A percentile compares a stretch with the other conserved stretches of the same genome.
Evolutionary conservation across 2,113 vertebrate species (phyloP).

Genomic region (Calyptomena viridis): DNA sequence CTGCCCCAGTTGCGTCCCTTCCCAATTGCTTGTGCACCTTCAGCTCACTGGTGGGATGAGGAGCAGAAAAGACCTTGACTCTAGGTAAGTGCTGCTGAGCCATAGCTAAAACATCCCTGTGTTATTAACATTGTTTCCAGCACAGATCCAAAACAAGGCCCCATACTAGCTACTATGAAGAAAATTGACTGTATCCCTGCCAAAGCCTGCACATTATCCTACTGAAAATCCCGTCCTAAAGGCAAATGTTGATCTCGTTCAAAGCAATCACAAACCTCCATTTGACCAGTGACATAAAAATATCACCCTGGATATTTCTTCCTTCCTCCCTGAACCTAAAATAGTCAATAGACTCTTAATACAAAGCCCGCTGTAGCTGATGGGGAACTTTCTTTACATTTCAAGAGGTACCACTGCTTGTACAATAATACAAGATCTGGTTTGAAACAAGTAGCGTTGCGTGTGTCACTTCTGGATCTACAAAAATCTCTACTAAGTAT

Average conservation of each 20-base stretch:
- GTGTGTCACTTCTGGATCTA: background rate
- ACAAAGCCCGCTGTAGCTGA: background rate
- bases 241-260: background rate
- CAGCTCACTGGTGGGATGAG: background rate
- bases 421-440: background rate
- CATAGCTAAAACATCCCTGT: background rate
- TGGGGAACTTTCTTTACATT: background rate
- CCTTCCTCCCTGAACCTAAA: background rate
- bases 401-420: background rate
- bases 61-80: background rate
- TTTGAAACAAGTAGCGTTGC: fast-evolving
- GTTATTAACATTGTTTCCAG: background rate
- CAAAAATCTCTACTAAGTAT: background rate
- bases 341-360: background rate
- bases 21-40: fast-evolving
- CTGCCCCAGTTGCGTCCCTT: background rate
- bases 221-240: background rate
- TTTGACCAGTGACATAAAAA: background rate
- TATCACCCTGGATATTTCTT: background rate
- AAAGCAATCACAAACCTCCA: background rate
- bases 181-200: background rate
- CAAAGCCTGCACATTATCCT: background rate
- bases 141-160: background rate
- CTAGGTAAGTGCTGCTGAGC: background rate
- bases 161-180: background rate